A percentile compares a stretch with the other conserved stretches of the same genome.
Evolutionary conservation across 2,797 vertebrate genomes (phyloP).

Genomic region (Chanos chanos): DNA sequence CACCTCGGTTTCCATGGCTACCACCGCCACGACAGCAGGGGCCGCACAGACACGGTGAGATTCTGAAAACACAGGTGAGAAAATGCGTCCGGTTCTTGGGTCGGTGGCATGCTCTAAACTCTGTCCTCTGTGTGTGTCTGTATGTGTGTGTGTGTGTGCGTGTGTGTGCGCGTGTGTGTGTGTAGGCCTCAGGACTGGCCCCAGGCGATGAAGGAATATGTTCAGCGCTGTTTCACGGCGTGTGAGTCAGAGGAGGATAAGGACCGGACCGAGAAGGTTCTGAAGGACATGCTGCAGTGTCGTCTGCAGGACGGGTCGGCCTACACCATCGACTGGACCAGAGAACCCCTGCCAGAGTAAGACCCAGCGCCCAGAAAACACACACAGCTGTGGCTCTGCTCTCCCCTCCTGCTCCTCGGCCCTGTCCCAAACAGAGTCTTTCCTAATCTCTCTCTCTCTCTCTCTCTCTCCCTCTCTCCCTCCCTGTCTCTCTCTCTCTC

Average conservation of each 20-base stretch:
- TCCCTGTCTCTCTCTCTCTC: neutral
- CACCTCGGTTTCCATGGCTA: conserved; percentile 48
- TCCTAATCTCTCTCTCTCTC: neutral
- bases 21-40: conserved; percentile 49
- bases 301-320: conserved; percentile 88
- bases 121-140: neutral
- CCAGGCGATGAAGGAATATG: conserved; percentile 91
- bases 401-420: no score
- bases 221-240: conserved; percentile 90
- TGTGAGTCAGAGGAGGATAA: conserved; percentile 92
- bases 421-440: no score
- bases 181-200: conserved; percentile 89
- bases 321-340: conserved; percentile 90
- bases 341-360: conserved; percentile 87
- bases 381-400: neutral
- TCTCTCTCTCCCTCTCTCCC: neutral
- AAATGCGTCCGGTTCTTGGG: neutral
- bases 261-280: conserved; percentile 86
- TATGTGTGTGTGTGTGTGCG: no score
- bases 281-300: conserved; percentile 89
- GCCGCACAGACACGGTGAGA: conserved; percentile 72
- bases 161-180: neutral
- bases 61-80: neutral
- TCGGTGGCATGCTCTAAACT: neutral
- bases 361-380: conserved; percentile 41